Evolutionary conservation across 2,888 invertebrate species (phyloP).

Genomic region (Eristalis arbustorum): DNA sequence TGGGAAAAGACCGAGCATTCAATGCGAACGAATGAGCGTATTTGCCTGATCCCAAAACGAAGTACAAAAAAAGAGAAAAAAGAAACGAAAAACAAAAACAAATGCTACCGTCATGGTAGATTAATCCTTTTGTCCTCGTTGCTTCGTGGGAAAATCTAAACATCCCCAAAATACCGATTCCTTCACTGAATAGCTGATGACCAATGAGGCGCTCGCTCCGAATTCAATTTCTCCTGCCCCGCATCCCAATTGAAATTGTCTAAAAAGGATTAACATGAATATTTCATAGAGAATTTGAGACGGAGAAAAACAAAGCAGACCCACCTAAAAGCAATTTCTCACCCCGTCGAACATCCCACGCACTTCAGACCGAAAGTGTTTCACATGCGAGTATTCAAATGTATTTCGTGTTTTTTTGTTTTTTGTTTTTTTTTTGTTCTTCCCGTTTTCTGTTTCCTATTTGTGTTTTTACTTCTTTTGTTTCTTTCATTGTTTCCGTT

Average conservation of each 20-base stretch:
- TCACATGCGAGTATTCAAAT: slow-evolving; percentile 54
- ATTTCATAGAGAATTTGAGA: slow-evolving; percentile 25
- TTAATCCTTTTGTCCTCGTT: slow-evolving; percentile 32
- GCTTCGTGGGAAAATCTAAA: background rate
- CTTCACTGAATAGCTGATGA: slow-evolving; percentile 34
- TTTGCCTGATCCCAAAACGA: background rate
- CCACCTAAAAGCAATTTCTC: slow-evolving; percentile 27
- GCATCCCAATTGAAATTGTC: slow-evolving; percentile 35
- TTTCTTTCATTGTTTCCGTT: slow-evolving; percentile 18
- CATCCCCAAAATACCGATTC: slow-evolving; percentile 4
- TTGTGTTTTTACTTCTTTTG: background rate
- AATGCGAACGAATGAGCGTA: background rate
- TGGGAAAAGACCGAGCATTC: background rate
- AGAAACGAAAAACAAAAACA: background rate
- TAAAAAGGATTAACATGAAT: slow-evolving; percentile 55
- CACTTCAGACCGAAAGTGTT: slow-evolving; percentile 42
- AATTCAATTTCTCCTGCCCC: slow-evolving; percentile 30
- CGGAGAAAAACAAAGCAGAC: background rate
- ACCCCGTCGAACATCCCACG: slow-evolving; percentile 23
- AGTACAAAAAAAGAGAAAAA: background rate
- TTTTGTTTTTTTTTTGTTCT: slow-evolving; percentile 4
- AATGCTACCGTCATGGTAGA: slow-evolving; percentile 20
- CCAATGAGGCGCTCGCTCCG: slow-evolving; percentile 13
- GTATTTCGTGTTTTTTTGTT: slow-evolving; percentile 17
- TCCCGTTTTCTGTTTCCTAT: background rate